These are phyloP conservation scores for Macropis europaea DNA, from an alignment of 2,888 invertebrate genomes.

Conservation along the genomic window DNA sequence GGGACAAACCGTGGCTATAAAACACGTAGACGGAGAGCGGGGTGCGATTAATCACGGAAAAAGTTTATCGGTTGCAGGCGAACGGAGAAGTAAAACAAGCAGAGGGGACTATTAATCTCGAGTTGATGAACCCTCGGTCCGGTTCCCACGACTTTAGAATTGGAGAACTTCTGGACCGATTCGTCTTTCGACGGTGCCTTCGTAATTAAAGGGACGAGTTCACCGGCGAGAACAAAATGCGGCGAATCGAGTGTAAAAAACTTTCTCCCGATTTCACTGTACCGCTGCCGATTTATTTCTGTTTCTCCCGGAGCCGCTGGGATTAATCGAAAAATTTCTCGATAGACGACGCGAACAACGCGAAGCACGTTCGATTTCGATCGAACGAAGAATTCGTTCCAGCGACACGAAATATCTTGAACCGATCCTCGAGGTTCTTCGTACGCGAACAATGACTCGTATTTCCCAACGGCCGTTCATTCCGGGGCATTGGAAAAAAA, in stretches of 20 bases:
- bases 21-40: conserved; percentile 25
- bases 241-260: conserved; percentile 44
- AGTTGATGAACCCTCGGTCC: conserved; percentile 57
- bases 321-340: conserved; percentile 7
- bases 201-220: conserved; percentile 57
- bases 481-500: background rate
- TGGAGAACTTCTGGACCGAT: conserved; percentile 45
- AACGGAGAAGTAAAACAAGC: conserved; percentile 49
- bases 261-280: conserved; percentile 10
- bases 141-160: conserved; percentile 54
- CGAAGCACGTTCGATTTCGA: conserved; percentile 5
- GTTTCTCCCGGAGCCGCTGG: background rate
- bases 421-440: background rate
- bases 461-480: background rate
- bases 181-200: conserved; percentile 13
- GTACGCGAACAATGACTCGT: background rate
- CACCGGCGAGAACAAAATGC: conserved; percentile 46
- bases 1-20: background rate
- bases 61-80: conserved; percentile 59
- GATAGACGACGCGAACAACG: background rate
- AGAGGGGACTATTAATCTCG: conserved; percentile 58
- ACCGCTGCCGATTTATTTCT: background rate
- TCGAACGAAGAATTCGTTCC: conserved; percentile 18
- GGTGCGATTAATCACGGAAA: conserved; percentile 58
- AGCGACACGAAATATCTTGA: background rate